These are phyloP conservation scores for Calameuta pallipes DNA, from an alignment of 2,888 invertebrate species.

Conservation along the genomic window DNA sequence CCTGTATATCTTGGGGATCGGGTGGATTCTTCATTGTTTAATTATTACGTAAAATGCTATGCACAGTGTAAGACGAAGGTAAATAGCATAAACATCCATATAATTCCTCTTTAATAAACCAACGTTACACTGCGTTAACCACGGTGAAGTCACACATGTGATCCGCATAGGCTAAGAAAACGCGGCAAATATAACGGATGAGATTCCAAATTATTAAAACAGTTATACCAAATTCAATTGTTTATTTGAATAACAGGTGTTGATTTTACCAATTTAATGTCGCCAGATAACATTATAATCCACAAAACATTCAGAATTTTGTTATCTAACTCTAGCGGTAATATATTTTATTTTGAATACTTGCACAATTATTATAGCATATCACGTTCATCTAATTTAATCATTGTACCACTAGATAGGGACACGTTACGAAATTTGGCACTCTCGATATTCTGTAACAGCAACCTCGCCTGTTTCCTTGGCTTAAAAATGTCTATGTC, in stretches of 20 bases:
- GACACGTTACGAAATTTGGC: neutral
- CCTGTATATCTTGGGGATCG: constrained; percentile 56
- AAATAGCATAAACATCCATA: neutral
- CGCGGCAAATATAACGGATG: neutral
- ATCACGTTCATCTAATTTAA: neutral
- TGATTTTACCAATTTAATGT: too few species aligned
- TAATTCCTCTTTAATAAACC: neutral
- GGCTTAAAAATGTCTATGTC: neutral
- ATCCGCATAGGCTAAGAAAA: neutral
- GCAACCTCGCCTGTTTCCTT: neutral
- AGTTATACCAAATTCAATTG: neutral
- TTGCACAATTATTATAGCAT: neutral
- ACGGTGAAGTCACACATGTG: neutral
- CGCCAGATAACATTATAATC: neutral
- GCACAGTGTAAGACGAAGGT: neutral
- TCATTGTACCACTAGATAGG: neutral
- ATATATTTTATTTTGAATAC: neutral
- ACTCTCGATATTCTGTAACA: neutral
- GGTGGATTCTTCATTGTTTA: constrained; percentile 47
- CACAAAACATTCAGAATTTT: neutral
- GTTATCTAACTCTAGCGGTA: neutral
- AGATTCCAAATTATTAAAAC: neutral
- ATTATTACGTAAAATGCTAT: neutral
- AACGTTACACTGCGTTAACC: neutral
- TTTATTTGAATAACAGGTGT: neutral